Evolutionary conservation across 1,140 invertebrate species (phyloP).

Genomic region (Belonocnema kinseyi): DNA sequence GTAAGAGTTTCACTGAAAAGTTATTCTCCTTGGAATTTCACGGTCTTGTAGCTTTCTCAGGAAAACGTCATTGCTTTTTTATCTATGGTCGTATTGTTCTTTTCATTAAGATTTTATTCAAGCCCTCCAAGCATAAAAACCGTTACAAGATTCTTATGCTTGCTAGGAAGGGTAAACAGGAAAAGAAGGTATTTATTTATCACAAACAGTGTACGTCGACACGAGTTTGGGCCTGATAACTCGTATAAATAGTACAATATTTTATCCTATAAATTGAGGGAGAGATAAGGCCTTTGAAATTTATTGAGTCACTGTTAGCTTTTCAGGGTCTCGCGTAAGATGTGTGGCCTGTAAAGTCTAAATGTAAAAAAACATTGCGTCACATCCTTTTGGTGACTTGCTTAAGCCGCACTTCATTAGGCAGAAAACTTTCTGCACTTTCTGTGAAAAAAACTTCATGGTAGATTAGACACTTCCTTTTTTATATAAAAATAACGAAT

Average conservation of each 20-base stretch:
- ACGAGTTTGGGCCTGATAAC: constrained; percentile 31
- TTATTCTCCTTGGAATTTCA: constrained; percentile 24
- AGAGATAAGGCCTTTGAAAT: constrained; percentile 25
- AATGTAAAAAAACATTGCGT: constrained; percentile 15
- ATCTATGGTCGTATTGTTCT: neutral
- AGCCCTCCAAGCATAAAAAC: neutral
- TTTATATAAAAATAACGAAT: neutral
- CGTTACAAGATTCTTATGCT: neutral
- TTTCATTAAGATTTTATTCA: constrained; percentile 24
- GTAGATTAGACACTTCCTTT: neutral
- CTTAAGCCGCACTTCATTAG: neutral
- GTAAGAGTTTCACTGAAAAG: neutral
- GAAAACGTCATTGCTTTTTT: constrained; percentile 10
- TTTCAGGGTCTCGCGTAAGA: constrained; percentile 38
- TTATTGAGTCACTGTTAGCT: constrained; percentile 39
- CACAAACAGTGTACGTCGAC: constrained; percentile 13
- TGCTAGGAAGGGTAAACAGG: neutral
- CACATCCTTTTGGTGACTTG: constrained; percentile 5
- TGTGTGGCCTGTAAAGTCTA: neutral
- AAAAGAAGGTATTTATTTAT: constrained; percentile 19
- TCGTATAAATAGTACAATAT: constrained; percentile 43
- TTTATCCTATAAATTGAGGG: constrained; percentile 41
- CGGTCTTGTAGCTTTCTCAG: neutral
- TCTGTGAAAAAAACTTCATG: neutral
- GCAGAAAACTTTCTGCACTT: neutral